These are phyloP conservation scores for Eupsilia transversa DNA, from an alignment of 2,888 invertebrate species.

Conservation along the genomic window DNA sequence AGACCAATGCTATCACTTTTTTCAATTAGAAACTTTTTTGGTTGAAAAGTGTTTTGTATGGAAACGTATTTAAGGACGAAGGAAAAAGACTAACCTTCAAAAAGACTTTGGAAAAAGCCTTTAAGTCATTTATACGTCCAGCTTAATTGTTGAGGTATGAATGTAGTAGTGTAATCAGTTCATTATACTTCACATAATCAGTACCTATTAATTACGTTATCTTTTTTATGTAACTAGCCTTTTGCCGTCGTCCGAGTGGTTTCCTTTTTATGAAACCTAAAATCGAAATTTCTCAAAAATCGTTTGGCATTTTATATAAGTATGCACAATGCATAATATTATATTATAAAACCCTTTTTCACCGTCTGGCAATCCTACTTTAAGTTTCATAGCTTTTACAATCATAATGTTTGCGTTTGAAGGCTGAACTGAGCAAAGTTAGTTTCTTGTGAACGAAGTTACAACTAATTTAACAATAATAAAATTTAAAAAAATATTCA, in stretches of 20 bases:
- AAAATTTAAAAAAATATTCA: not conserved
- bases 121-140: not conserved
- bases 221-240: not conserved
- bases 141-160: constrained; percentile 8
- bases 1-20: constrained; percentile 11
- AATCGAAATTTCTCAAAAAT: not conserved
- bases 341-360: not conserved
- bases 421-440: constrained; percentile 2
- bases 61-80: not conserved
- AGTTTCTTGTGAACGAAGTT: not conserved
- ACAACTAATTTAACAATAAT: not conserved
- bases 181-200: not conserved
- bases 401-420: constrained; percentile 20
- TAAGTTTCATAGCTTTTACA: constrained; percentile 42
- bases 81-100: not conserved
- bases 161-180: constrained; percentile 3
- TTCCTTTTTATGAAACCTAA: not conserved
- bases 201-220: not conserved
- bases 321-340: not conserved
- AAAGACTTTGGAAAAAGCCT: not conserved
- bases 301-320: not conserved
- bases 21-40: not conserved
- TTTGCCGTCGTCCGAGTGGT: not conserved
- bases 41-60: not conserved
- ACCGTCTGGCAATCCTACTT: constrained; percentile 35